These are phyloP conservation scores for Xiphophorus couchianus DNA, from an alignment of 2,113 vertebrate species.

Conservation along the genomic window DNA sequence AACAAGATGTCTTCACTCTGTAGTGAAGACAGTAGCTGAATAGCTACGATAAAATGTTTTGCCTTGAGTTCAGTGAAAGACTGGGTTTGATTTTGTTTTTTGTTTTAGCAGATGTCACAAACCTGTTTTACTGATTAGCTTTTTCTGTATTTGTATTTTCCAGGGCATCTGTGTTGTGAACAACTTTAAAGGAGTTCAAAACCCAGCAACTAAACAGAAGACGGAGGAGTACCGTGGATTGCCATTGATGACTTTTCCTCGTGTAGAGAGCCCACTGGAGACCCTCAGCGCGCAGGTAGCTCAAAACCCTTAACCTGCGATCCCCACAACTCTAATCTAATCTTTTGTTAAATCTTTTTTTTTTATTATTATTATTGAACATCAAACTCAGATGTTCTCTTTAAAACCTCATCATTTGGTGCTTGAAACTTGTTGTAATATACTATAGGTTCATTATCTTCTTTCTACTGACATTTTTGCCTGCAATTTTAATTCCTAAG, in stretches of 20 bases:
- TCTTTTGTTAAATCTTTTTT: constrained; percentile 22
- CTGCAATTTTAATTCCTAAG: not conserved
- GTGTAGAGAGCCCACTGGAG: constrained; percentile 96
- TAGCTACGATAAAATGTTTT: too few species aligned
- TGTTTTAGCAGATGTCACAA: not conserved
- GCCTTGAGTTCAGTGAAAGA: not conserved
- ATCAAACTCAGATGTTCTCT: constrained; percentile 12
- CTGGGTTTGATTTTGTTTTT: not conserved
- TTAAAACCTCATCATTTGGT: constrained; percentile 16
- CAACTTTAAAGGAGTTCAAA: constrained; percentile 93
- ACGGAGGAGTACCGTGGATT: constrained; percentile 91
- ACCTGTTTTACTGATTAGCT: not conserved
- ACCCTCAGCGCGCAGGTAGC: constrained; percentile 97
- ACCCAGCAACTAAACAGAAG: constrained; percentile 87
- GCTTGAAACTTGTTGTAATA: constrained; percentile 10
- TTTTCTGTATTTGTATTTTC: constrained; percentile 10
- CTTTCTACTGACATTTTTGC: not conserved
- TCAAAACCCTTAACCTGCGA: constrained; percentile 48
- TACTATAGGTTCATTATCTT: constrained; percentile 11
- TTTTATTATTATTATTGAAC: not conserved
- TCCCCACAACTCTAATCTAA: constrained; percentile 28
- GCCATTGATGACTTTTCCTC: constrained; percentile 96
- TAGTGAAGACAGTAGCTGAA: too few species aligned
- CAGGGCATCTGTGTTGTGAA: constrained; percentile 97
- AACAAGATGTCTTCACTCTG: too few species aligned